Percentiles rank a stretch among this genome's conserved stretches.
phyloP scores from a whole-genome alignment of 2,797 vertebrate genomes.

The Babyrousa celebensis region DNA sequence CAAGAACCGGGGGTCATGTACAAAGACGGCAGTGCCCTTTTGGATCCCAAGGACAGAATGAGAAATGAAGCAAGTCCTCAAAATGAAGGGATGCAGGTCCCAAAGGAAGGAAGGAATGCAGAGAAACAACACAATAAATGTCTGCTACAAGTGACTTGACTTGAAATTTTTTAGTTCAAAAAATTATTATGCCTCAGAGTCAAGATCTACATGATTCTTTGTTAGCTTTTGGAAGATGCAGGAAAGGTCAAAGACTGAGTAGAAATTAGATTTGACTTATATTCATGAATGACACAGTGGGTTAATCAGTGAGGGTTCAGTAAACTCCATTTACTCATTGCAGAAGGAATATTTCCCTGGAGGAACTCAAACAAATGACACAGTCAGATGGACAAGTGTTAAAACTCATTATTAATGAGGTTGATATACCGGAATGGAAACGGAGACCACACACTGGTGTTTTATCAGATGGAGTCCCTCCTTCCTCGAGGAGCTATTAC shows the following conservation, averaged over 20 bases:
- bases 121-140: not conserved
- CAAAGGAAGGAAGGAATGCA: not conserved
- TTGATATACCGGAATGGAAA: not conserved
- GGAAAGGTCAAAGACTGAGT: not conserved
- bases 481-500: not conserved
- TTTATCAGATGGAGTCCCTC: not conserved
- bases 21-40: not conserved
- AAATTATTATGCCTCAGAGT: not conserved
- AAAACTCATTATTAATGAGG: not conserved
- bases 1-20: not conserved
- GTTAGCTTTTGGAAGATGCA: not conserved
- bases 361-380: not conserved
- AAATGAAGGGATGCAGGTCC: not conserved
- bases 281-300: conserved; percentile 15
- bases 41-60: not conserved
- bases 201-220: not conserved
- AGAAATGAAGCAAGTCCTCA: not conserved
- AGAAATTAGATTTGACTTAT: conserved; percentile 44
- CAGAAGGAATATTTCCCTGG: not conserved
- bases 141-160: not conserved
- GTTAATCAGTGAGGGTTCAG: not conserved
- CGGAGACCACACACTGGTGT: not conserved
- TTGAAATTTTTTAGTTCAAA: conserved; percentile 16
- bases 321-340: not conserved
- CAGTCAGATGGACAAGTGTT: not conserved